Conservation (phyloP, 1,140 invertebrate genomes). For the Atta cephalotes region DNA sequence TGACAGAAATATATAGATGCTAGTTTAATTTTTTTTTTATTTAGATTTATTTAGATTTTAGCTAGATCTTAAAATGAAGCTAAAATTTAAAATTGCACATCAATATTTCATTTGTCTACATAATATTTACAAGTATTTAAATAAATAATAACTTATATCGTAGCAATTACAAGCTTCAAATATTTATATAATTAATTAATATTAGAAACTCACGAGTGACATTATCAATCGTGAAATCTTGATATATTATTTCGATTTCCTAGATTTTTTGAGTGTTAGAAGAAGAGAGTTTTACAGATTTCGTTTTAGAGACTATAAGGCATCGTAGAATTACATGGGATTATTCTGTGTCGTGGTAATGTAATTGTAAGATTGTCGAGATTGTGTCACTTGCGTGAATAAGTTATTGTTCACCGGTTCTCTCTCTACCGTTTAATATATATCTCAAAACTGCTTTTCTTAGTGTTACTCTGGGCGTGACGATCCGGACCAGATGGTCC, state of each 20-base stretch:
- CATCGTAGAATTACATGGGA: slow-evolving; percentile 25
- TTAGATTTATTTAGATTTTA: neutral
- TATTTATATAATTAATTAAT: neutral
- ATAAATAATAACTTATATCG: neutral
- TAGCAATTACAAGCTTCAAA: neutral
- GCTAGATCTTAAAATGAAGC: neutral
- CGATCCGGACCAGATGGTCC: slow-evolving; percentile 57
- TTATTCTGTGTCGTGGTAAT: neutral
- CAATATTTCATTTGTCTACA: neutral
- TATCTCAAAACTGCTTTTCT: slow-evolving; percentile 35
- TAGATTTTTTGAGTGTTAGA: neutral
- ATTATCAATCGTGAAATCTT: neutral
- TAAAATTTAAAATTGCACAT: neutral
- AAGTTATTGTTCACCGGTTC: slow-evolving; percentile 50
- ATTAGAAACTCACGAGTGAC: neutral
- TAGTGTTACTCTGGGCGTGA: slow-evolving; percentile 46
- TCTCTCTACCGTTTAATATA: slow-evolving; percentile 34
- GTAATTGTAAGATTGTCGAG: slow-evolving; percentile 23
- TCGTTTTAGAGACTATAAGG: neutral
- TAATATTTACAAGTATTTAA: no score
- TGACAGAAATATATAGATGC: neutral
- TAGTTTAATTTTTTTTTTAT: neutral
- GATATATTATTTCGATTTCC: slow-evolving; percentile 23
- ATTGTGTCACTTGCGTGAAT: slow-evolving; percentile 1
- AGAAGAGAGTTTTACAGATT: neutral